These are phyloP conservation scores for Rhaphigaster nebulosa DNA, from an alignment of 2,888 invertebrate genomes.

Conservation along the genomic window DNA sequence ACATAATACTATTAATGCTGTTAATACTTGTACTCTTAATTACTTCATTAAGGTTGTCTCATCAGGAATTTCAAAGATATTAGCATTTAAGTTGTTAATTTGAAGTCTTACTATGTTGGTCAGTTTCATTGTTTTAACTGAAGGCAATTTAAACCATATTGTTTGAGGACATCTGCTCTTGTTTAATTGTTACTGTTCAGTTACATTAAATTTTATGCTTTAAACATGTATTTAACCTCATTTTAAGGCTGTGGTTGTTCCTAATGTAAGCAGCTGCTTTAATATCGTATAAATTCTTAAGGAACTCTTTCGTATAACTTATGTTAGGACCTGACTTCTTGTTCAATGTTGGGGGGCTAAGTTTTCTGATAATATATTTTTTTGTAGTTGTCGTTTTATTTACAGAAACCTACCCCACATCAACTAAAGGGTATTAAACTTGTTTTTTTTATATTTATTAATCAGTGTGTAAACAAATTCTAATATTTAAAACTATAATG, in stretches of 20 bases:
- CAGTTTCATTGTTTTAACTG: not conserved
- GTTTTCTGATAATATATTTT: not conserved
- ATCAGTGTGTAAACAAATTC: not conserved
- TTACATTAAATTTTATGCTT: too few species aligned
- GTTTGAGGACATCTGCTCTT: not conserved
- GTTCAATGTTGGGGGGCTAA: not conserved
- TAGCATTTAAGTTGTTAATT: too few species aligned
- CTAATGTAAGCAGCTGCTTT: not conserved
- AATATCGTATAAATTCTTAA: not conserved
- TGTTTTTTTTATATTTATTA: not conserved
- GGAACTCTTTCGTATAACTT: too few species aligned
- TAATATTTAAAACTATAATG: not conserved
- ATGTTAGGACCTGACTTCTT: not conserved
- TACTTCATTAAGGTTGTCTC: not conserved
- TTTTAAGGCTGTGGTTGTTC: not conserved
- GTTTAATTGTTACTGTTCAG: not conserved
- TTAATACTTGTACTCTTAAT: not conserved
- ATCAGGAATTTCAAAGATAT: not conserved
- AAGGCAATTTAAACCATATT: too few species aligned
- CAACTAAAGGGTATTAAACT: not conserved
- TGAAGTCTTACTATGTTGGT: not conserved
- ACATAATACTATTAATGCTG: conserved; percentile 1
- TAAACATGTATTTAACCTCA: not conserved
- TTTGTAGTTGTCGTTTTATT: not conserved
- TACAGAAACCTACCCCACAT: not conserved